These are phyloP conservation scores for Archilochus colubris DNA, from an alignment of 2,113 vertebrate species.

Conservation along the genomic window DNA sequence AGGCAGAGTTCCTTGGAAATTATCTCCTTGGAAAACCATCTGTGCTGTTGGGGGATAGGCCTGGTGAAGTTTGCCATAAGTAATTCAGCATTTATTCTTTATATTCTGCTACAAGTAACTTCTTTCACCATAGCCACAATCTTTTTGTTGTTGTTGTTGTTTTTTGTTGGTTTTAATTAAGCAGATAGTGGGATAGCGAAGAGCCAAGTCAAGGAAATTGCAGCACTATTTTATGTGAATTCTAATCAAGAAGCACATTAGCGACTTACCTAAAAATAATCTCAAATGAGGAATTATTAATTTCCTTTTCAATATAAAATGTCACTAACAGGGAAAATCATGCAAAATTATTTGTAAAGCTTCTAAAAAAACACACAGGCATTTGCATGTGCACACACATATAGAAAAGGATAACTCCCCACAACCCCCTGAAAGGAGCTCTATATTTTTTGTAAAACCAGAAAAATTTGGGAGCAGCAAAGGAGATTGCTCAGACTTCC, in stretches of 20 bases:
- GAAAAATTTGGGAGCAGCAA: background rate
- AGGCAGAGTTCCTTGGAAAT: background rate
- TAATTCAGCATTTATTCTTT: background rate
- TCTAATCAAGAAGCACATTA: background rate
- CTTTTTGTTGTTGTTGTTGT: background rate
- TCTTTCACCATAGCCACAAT: background rate
- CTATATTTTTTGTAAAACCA: background rate
- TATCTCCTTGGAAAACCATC: background rate
- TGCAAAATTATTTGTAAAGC: background rate
- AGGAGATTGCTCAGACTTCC: background rate
- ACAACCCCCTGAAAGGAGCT: background rate
- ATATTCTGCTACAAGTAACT: background rate
- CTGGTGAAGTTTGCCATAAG: background rate
- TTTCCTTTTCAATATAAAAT: background rate
- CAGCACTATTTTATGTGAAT: background rate
- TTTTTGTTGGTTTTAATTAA: background rate
- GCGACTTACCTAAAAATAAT: background rate
- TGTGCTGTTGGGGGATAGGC: background rate
- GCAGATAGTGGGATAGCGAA: background rate
- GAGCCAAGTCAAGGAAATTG: background rate
- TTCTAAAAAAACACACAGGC: background rate
- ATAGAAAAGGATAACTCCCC: background rate
- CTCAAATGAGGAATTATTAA: background rate
- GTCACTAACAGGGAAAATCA: background rate
- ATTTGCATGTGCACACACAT: rapidly evolving